Conservation (phyloP, 1,140 invertebrate genomes). For the Chironomus striatipennis region DNA sequence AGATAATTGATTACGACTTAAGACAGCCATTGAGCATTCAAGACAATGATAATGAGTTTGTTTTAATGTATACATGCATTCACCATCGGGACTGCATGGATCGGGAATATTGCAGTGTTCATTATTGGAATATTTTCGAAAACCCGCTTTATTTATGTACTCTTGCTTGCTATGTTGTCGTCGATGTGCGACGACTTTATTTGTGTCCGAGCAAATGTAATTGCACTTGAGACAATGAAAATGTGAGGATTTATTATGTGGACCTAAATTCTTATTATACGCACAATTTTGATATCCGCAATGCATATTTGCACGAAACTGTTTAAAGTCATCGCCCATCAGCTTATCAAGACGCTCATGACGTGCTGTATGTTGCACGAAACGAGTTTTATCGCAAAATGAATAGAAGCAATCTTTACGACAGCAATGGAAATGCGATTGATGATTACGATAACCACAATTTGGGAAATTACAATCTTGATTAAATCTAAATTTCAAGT, state of each 20-base stretch:
- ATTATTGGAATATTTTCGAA: slow-evolving; percentile 83
- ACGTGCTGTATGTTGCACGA: slow-evolving; percentile 87
- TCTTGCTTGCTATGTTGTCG: slow-evolving; percentile 87
- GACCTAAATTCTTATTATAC: slow-evolving; percentile 61
- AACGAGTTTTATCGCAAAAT: slow-evolving; percentile 93
- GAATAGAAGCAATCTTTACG: slow-evolving; percentile 90
- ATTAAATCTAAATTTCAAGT: slow-evolving; percentile 82
- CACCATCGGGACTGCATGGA: slow-evolving; percentile 36
- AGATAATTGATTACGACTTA: slow-evolving; percentile 84
- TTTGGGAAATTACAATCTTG: slow-evolving; percentile 87
- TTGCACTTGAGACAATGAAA: slow-evolving; percentile 95
- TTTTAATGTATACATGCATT: slow-evolving; percentile 87
- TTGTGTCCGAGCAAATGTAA: slow-evolving; percentile 93
- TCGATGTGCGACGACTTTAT: slow-evolving; percentile 92
- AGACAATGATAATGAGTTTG: slow-evolving; percentile 97
- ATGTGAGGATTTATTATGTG: slow-evolving; percentile 87
- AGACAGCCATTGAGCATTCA: slow-evolving; percentile 82
- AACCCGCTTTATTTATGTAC: slow-evolving; percentile 88
- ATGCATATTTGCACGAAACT: slow-evolving; percentile 84
- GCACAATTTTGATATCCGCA: slow-evolving; percentile 78
- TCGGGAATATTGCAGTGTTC: slow-evolving; percentile 41
- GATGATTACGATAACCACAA: slow-evolving; percentile 88
- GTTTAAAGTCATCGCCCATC: slow-evolving; percentile 93
- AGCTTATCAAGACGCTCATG: slow-evolving; percentile 89
- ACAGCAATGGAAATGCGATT: slow-evolving; percentile 94